Evolutionary conservation across 2,797 vertebrate genomes (phyloP).

Genomic region (Acrossocheilus fasciatus): DNA sequence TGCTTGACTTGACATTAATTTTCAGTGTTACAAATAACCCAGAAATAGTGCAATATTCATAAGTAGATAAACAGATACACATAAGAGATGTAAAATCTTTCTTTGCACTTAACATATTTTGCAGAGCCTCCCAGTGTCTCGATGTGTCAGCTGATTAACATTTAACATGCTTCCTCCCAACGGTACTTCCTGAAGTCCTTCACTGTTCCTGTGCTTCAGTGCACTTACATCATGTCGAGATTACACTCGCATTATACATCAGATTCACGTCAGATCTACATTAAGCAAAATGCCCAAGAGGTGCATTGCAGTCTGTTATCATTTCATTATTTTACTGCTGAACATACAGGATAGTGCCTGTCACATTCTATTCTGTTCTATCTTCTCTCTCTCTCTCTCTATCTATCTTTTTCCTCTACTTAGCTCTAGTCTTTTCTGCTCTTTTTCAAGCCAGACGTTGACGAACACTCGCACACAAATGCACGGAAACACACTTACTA

Average conservation of each 20-base stretch:
- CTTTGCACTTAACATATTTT: background rate
- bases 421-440: slow-evolving; percentile 9
- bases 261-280: slow-evolving; percentile 61
- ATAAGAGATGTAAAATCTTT: background rate
- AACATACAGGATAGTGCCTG: slow-evolving; percentile 14
- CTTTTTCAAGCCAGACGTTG: slow-evolving; percentile 26
- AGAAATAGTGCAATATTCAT: background rate
- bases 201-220: slow-evolving; percentile 40
- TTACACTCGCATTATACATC: slow-evolving; percentile 61
- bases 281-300: slow-evolving; percentile 57
- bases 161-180: slow-evolving; percentile 48
- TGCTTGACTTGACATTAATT: background rate
- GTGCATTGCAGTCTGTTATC: slow-evolving; percentile 43
- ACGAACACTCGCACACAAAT: background rate
- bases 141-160: slow-evolving; percentile 48
- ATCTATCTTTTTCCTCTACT: slow-evolving; percentile 12
- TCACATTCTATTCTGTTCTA: slow-evolving; percentile 35
- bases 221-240: slow-evolving; percentile 65
- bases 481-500: background rate
- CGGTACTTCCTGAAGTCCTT: slow-evolving; percentile 29
- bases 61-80: too few relatives aligned
- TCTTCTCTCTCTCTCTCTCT: slow-evolving; percentile 6
- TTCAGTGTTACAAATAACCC: background rate
- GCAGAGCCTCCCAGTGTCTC: background rate
- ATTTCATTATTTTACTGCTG: slow-evolving; percentile 52